Conservation (phyloP, 2,888 invertebrate species). For the Baronia brevicornis region DNA sequence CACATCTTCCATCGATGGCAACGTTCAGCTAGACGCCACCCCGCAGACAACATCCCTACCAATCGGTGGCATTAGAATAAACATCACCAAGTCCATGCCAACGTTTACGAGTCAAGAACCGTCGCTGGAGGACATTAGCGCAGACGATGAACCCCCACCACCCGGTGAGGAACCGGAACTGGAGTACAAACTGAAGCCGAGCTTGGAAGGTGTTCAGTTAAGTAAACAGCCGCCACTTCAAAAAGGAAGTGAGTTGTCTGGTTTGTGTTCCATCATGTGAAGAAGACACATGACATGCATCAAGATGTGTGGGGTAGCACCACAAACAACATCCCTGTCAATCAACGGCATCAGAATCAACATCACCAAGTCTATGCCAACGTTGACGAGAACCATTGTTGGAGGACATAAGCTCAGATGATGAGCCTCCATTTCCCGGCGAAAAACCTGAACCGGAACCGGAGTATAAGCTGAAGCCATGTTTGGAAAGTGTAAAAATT, state of each 20-base stretch:
- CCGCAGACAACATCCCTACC: conserved; percentile 49
- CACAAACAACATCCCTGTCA: conserved; percentile 47
- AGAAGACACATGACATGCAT: not conserved
- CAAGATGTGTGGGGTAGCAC: conserved; percentile 24
- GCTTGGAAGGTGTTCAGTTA: conserved; percentile 78
- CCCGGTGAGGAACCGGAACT: conserved; percentile 74
- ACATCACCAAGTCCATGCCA: conserved; percentile 83
- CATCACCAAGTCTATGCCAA: conserved; percentile 81
- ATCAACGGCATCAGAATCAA: conserved; percentile 85
- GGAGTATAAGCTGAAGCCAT: conserved; percentile 78
- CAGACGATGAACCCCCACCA: conserved; percentile 71
- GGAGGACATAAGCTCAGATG: conserved; percentile 52
- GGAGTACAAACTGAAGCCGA: conserved; percentile 78
- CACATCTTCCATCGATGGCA: conserved; percentile 84
- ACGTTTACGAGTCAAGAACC: conserved; percentile 38
- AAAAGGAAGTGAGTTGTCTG: conserved; percentile 87
- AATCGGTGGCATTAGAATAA: conserved; percentile 84
- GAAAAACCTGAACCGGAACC: conserved; percentile 70
- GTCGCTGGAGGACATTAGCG: conserved; percentile 46
- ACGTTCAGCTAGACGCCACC: conserved; percentile 79
- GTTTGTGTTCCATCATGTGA: conserved; percentile 90
- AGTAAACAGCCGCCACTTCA: conserved; percentile 82
- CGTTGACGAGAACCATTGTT: conserved; percentile 39
- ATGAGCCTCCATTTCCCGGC: conserved; percentile 76
- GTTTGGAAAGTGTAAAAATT: conserved; percentile 78